phyloP scores from a whole-genome alignment of 2,888 invertebrate species.

The Lasioglossum vierecki region DNA sequence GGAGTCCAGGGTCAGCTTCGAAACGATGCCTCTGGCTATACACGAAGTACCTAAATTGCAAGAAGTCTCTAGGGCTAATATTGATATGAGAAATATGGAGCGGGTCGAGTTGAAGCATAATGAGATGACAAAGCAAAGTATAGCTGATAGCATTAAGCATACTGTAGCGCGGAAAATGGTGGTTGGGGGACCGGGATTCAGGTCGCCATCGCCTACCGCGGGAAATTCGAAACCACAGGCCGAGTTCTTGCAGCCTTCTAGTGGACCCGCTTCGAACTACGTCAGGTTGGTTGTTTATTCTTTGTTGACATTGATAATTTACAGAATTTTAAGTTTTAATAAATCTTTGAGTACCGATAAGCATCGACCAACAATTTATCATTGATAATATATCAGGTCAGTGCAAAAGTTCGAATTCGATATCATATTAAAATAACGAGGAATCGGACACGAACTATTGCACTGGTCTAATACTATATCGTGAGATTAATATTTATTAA shows the following conservation, averaged over 20 bases:
- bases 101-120: slow-evolving; percentile 81
- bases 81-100: slow-evolving; percentile 71
- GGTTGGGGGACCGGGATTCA: slow-evolving; percentile 87
- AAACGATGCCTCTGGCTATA: slow-evolving; percentile 66
- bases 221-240: slow-evolving; percentile 85
- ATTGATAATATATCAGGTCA: not conserved
- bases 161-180: slow-evolving; percentile 86
- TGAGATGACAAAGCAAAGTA: slow-evolving; percentile 87
- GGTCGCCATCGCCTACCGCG: slow-evolving; percentile 85
- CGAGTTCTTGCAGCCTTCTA: slow-evolving; percentile 83
- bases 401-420: not conserved
- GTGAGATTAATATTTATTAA: not conserved
- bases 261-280: slow-evolving; percentile 82
- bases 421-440: too few species aligned
- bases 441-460: not conserved
- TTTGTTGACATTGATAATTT: not conserved
- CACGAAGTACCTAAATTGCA: slow-evolving; percentile 70
- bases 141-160: slow-evolving; percentile 84
- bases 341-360: not conserved
- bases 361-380: not conserved
- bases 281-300: slow-evolving; percentile 74
- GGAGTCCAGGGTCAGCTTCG: slow-evolving; percentile 64
- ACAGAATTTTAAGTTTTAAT: not conserved
- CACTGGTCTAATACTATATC: not conserved
- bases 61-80: slow-evolving; percentile 61